These are phyloP conservation scores for Lordiphosa andalusiaca DNA, from an alignment of 2,888 invertebrate species.

Conservation along the genomic window DNA sequence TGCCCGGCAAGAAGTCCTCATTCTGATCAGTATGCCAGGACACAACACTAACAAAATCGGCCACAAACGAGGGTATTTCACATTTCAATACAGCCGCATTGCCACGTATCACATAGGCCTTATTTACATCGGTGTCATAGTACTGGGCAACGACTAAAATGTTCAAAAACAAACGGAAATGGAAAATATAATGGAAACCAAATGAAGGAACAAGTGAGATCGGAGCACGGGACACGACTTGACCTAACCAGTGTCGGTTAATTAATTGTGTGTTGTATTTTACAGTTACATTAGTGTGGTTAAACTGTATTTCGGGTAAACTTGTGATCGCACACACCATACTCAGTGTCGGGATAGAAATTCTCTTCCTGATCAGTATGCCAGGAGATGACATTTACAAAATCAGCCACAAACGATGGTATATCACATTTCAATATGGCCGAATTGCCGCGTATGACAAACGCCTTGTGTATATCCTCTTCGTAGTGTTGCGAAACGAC, in stretches of 20 bases:
- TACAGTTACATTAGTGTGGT: conserved; percentile 56
- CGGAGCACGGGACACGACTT: conserved; percentile 17
- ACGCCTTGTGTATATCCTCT: conserved; percentile 95
- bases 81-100: conserved; percentile 94
- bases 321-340: conserved; percentile 75
- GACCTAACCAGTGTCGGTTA: conserved; percentile 62
- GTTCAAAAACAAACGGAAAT: conserved; percentile 10
- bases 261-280: conserved; percentile 48
- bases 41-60: conserved; percentile 93
- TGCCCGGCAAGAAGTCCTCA: conserved; percentile 79
- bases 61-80: conserved; percentile 95
- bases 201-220: conserved; percentile 19
- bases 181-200: conserved; percentile 19
- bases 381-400: conserved; percentile 93
- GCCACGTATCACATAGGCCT: conserved; percentile 93
- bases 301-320: conserved; percentile 45
- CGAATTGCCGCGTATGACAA: conserved; percentile 93
- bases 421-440: conserved; percentile 94
- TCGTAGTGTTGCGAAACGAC: conserved; percentile 95
- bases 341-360: conserved; percentile 80
- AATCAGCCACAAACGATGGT: conserved; percentile 95
- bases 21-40: conserved; percentile 90
- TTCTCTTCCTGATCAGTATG: conserved; percentile 85
- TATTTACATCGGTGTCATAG: conserved; percentile 94
- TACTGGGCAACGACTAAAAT: conserved; percentile 91